A percentile compares a stretch with the other conserved stretches of the same genome.
These are phyloP conservation scores for Pseudoips prasinana DNA, from an alignment of 2,888 invertebrate species.

Conservation along the genomic window DNA sequence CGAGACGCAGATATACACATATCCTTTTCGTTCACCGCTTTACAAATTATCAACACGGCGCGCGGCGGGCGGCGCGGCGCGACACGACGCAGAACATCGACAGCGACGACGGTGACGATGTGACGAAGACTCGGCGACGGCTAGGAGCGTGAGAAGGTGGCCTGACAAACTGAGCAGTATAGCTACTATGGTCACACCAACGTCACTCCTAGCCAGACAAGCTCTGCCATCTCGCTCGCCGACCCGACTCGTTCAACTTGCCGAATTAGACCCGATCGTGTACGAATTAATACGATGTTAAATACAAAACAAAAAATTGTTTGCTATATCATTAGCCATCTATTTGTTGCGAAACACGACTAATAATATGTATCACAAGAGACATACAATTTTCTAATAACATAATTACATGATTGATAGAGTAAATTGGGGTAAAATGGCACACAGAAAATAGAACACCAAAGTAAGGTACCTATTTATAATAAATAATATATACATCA, in stretches of 20 bases:
- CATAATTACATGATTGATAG: conserved; percentile 9
- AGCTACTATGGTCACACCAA: conserved; percentile 67
- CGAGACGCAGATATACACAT: conserved; percentile 80
- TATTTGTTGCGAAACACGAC: conserved; percentile 49
- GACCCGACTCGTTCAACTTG: conserved; percentile 53
- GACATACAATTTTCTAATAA: conserved; percentile 16
- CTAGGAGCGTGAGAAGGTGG: conserved; percentile 47
- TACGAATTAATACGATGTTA: conserved; percentile 56
- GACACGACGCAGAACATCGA: conserved; percentile 41
- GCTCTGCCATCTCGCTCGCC: conserved; percentile 66
- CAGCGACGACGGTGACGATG: conserved; percentile 39
- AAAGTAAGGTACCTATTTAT: no score
- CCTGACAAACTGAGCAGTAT: conserved; percentile 56
- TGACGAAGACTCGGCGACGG: conserved; percentile 27
- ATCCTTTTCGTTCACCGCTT: conserved; percentile 77
- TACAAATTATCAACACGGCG: conserved; percentile 69
- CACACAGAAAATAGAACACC: no score
- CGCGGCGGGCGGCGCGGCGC: conserved; percentile 25
- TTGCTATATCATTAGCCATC: conserved; percentile 53
- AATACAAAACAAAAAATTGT: conserved; percentile 46
- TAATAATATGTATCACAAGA: conserved; percentile 29
- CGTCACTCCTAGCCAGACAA: conserved; percentile 49
- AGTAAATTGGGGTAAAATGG: no score
- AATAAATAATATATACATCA: no score
- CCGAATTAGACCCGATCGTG: conserved; percentile 57